phyloP scores from a whole-genome alignment of 2,888 invertebrate species.

The Laspeyria flexula region DNA sequence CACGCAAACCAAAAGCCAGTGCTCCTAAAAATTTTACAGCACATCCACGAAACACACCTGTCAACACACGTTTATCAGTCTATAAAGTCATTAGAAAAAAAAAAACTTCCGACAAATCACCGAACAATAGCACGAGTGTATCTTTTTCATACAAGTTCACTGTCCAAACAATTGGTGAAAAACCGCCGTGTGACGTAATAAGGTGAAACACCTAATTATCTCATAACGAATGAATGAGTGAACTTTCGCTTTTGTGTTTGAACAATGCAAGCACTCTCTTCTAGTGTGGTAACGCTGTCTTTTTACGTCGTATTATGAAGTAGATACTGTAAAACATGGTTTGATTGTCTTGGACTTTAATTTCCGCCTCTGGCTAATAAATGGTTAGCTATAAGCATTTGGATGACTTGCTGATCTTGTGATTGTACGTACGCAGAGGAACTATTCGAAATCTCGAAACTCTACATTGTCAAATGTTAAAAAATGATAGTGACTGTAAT shows the following conservation, averaged over 20 bases:
- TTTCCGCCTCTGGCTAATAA: conserved; percentile 37
- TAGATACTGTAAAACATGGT: conserved; percentile 41
- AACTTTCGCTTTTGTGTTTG: conserved; percentile 84
- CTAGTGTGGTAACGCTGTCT: conserved; percentile 69
- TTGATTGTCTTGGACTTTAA: conserved; percentile 39
- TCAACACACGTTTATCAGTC: conserved; percentile 8
- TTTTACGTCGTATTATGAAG: conserved; percentile 68
- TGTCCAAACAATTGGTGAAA: conserved; percentile 75
- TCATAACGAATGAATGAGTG: conserved; percentile 77
- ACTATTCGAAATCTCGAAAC: too few species aligned
- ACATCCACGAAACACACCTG: conserved; percentile 1
- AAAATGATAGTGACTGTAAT: too few species aligned
- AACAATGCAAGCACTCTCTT: conserved; percentile 78
- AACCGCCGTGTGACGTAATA: conserved; percentile 76
- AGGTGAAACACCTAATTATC: conserved; percentile 84
- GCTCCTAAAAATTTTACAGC: background rate
- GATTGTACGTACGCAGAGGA: too few species aligned
- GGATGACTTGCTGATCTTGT: too few species aligned
- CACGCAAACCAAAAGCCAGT: background rate
- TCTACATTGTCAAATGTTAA: too few species aligned
- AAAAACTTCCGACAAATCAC: conserved; percentile 62
- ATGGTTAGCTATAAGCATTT: background rate
- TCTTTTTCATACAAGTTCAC: conserved; percentile 61
- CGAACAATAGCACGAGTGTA: conserved; percentile 48
- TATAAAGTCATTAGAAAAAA: conserved; percentile 31